phyloP scores from a whole-genome alignment of 2,113 vertebrate genomes.

The Octodon degus region DNA sequence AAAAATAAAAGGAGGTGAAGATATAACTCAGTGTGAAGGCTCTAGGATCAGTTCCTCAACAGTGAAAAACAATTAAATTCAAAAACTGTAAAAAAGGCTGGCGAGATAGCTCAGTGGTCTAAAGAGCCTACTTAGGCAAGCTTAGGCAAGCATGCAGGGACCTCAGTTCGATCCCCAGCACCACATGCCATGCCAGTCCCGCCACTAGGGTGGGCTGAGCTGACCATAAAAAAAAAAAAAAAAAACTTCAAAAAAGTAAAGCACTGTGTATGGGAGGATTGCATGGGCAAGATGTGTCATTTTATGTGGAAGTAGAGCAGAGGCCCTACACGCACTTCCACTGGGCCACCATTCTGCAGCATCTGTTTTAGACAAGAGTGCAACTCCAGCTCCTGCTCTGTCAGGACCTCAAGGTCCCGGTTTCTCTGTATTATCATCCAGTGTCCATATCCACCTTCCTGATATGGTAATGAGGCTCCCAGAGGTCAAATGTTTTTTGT shows the following conservation, averaged over 20 bases:
- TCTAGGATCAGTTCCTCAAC: background rate
- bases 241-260: background rate
- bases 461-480: background rate
- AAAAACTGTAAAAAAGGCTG: too few relatives aligned
- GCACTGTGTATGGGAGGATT: background rate
- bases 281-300: background rate
- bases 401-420: background rate
- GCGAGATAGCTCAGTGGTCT: too few relatives aligned
- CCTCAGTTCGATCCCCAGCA: too few relatives aligned
- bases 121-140: too few relatives aligned
- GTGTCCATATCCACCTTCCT: background rate
- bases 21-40: background rate
- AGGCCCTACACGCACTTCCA: background rate
- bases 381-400: background rate
- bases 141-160: too few relatives aligned
- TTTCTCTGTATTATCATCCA: background rate
- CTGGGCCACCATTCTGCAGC: background rate
- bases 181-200: too few relatives aligned
- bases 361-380: background rate
- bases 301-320: background rate
- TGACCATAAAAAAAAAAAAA: too few relatives aligned
- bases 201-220: too few relatives aligned
- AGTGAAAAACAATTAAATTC: background rate
- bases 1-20: background rate
- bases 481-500: background rate